These are phyloP conservation scores for Cephus spinipes DNA, from an alignment of 2,888 invertebrate species.

Conservation along the genomic window DNA sequence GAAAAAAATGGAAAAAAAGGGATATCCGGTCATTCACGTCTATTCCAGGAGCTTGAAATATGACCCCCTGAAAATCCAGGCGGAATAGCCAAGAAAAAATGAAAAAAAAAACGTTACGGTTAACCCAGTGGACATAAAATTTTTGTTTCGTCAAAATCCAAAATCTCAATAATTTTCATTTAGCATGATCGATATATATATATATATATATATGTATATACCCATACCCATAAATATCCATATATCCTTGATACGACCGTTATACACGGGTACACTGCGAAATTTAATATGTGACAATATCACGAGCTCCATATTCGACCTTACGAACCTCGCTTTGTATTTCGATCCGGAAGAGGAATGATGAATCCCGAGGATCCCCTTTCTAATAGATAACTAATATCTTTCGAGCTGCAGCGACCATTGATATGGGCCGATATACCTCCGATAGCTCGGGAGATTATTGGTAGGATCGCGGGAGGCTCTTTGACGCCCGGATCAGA, in stretches of 20 bases:
- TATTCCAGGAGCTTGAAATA: neutral
- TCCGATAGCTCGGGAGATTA: neutral
- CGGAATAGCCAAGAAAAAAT: neutral
- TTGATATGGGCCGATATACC: neutral
- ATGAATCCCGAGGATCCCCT: neutral
- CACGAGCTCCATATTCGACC: neutral
- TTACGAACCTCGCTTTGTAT: neutral
- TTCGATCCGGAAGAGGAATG: neutral
- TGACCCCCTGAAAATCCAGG: neutral
- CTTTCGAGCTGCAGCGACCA: neutral
- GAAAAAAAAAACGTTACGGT: no score
- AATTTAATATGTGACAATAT: neutral
- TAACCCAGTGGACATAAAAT: no score
- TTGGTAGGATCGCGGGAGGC: conserved; percentile 22
- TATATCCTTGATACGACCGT: no score
- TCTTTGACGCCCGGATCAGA: conserved; percentile 29
- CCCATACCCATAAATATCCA: no score
- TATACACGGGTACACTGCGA: no score
- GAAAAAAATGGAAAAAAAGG: neutral
- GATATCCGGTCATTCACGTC: neutral
- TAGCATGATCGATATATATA: no score
- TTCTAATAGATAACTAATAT: conserved; percentile 1
- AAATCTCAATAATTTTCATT: no score
- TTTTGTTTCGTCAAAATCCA: no score
- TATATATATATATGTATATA: no score